Percentiles rank a stretch among this genome's conserved stretches.
Conservation (phyloP, 2,888 invertebrate species). For the Meta bourneti region DNA sequence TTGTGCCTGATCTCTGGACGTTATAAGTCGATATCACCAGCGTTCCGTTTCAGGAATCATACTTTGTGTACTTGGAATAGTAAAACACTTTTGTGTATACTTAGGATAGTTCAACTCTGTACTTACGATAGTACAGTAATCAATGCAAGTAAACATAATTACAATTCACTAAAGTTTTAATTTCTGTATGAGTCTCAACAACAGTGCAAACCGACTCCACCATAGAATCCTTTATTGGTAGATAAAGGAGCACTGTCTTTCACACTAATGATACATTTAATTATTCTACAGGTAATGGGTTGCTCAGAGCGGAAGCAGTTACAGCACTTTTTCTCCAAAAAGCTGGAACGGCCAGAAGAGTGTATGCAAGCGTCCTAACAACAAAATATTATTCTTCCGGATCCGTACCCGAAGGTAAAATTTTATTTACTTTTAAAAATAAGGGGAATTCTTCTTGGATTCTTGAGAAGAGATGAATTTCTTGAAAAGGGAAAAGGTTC, state of each 20-base stretch:
- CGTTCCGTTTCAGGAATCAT: too few relatives aligned
- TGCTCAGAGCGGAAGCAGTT: conserved; percentile 91
- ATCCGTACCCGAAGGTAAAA: conserved; percentile 85
- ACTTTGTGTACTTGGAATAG: too few relatives aligned
- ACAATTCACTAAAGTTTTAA: not conserved
- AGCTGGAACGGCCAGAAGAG: conserved; percentile 87
- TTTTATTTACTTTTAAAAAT: not conserved
- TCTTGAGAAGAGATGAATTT: not conserved
- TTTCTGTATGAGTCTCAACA: too few relatives aligned
- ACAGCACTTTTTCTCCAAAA: conserved; percentile 91
- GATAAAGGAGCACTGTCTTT: too few relatives aligned
- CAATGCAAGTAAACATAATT: not conserved
- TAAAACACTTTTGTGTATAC: too few relatives aligned
- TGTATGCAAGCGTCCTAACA: conserved; percentile 88
- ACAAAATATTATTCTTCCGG: conserved; percentile 94
- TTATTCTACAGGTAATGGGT: conserved; percentile 84
- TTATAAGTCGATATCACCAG: too few relatives aligned
- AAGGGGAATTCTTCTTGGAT: not conserved
- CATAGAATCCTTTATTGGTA: too few relatives aligned
- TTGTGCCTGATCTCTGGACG: too few relatives aligned
- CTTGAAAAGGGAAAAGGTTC: too few relatives aligned
- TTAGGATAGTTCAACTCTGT: too few relatives aligned
- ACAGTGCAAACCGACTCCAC: too few relatives aligned
- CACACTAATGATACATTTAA: too few relatives aligned
- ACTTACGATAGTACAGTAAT: not conserved